Evolutionary conservation across 2,797 vertebrate species (phyloP).

Genomic region (Pantherophis vulpinus): DNA sequence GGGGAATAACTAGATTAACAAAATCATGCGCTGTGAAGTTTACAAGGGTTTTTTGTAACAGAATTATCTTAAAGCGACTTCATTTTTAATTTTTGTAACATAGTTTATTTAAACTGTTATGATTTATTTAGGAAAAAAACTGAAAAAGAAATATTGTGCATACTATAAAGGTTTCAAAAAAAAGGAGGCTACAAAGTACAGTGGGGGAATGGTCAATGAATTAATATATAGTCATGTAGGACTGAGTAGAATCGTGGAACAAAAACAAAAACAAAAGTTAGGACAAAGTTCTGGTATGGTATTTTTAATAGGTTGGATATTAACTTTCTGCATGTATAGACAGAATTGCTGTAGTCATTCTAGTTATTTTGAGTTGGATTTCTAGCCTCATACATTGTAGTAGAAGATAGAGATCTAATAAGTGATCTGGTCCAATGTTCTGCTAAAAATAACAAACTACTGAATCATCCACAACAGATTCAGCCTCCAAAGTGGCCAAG

Average conservation of each 20-base stretch:
- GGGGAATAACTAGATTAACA: background rate
- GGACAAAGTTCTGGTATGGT: background rate
- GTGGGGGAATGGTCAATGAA: background rate
- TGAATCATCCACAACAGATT: background rate
- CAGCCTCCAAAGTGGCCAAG: background rate
- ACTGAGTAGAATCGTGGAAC: background rate
- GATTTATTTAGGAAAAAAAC: background rate
- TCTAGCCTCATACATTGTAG: background rate
- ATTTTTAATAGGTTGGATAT: background rate
- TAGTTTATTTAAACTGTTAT: background rate
- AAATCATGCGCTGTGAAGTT: background rate
- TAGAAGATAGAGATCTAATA: background rate
- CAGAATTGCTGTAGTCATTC: background rate
- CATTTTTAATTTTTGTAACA: background rate
- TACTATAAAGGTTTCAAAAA: background rate
- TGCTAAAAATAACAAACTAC: background rate
- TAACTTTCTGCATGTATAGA: background rate
- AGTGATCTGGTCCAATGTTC: background rate
- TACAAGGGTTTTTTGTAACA: background rate
- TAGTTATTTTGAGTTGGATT: background rate
- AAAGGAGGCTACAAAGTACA: background rate
- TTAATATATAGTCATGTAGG: background rate
- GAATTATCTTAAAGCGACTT: background rate
- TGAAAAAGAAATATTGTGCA: background rate
- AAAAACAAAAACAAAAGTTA: background rate